Percentiles rank a stretch among this genome's conserved stretches.
phyloP scores from a whole-genome alignment of 2,888 invertebrate species.

The Drosophila limbata region DNA sequence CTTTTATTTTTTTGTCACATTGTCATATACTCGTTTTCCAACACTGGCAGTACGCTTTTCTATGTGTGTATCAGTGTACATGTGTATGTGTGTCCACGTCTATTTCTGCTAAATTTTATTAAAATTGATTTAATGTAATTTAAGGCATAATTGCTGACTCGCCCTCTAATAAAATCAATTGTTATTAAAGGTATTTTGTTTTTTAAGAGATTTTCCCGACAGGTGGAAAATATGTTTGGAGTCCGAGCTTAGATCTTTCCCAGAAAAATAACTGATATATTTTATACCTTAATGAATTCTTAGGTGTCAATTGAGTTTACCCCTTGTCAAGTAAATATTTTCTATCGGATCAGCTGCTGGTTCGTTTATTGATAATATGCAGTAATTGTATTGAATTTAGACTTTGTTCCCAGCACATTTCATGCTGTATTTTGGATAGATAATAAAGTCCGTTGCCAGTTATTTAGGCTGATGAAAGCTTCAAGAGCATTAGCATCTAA shows the following conservation, averaged over 20 bases:
- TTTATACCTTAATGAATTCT: background rate
- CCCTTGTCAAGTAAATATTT: no score
- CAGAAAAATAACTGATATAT: background rate
- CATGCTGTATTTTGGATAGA: no score
- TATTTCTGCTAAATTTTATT: constrained; percentile 35
- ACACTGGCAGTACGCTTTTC: constrained; percentile 1
- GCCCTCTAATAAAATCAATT: constrained; percentile 1
- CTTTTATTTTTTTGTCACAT: background rate
- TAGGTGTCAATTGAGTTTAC: background rate
- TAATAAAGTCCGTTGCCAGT: background rate
- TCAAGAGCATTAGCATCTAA: background rate
- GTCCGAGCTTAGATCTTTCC: background rate
- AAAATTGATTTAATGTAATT: constrained; percentile 11
- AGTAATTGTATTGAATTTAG: background rate
- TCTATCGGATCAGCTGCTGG: no score
- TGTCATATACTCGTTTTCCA: background rate
- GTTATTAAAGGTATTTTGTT: no score
- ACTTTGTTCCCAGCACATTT: no score
- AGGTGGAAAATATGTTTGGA: background rate
- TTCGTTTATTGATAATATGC: no score
- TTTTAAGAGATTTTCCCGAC: background rate
- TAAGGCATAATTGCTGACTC: constrained; percentile 10
- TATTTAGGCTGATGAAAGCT: background rate
- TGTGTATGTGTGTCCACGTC: constrained; percentile 9
- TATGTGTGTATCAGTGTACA: background rate